Conservation (phyloP, 1,140 invertebrate species). For the Penaeus indicus region DNA sequence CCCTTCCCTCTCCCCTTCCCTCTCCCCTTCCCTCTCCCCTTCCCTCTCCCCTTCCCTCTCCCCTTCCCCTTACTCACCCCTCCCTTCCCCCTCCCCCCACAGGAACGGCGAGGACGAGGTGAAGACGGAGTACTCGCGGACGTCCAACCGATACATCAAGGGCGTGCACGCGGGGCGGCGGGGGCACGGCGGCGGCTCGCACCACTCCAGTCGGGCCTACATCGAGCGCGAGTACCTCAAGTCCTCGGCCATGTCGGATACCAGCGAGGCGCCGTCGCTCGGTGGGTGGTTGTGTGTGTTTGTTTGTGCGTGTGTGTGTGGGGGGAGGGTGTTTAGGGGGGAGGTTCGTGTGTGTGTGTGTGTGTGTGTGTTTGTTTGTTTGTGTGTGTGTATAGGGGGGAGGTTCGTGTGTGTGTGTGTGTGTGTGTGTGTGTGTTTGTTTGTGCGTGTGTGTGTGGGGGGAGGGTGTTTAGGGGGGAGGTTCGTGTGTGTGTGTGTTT, state of each 20-base stretch:
- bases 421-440: background rate
- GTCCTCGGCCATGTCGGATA: slow-evolving; percentile 92
- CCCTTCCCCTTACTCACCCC: background rate
- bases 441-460: background rate
- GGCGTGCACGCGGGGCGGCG: slow-evolving; percentile 84
- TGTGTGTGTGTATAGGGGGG: too few relatives aligned
- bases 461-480: too few relatives aligned
- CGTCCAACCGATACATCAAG: slow-evolving; percentile 76
- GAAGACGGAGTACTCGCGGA: slow-evolving; percentile 56
- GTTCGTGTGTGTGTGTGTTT: too few relatives aligned
- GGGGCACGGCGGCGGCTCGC: slow-evolving; percentile 80
- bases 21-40: too few relatives aligned
- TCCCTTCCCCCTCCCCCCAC: slow-evolving; percentile 19
- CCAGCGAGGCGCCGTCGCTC: slow-evolving; percentile 91
- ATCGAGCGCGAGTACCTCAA: slow-evolving; percentile 78
- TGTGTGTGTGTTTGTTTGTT: too few relatives aligned
- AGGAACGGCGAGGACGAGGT: slow-evolving; percentile 51
- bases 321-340: too few relatives aligned
- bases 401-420: too few relatives aligned
- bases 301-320: too few relatives aligned
- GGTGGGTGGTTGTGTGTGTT: slow-evolving; percentile 67
- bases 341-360: too few relatives aligned
- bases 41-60: background rate
- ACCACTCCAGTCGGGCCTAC: slow-evolving; percentile 87
- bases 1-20: too few relatives aligned